Evolutionary conservation across 2,888 invertebrate genomes (phyloP), one percentile per base, ranked within the genome.

Genomic region (Pedicia rivosa): DNA sequence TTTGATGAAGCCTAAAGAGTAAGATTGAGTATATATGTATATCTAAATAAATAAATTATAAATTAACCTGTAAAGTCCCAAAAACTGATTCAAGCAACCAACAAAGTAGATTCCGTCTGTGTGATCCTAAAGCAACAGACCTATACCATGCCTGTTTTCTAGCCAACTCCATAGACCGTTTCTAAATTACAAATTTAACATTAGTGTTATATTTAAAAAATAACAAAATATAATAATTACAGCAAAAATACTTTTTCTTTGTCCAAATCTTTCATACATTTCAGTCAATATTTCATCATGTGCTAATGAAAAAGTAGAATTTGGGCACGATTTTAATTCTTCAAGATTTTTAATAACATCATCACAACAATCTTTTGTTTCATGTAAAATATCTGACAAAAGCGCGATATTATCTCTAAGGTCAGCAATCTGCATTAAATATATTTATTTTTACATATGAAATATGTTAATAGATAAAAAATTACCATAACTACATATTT

Each of bases 111-210:
- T 66, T 60, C 3, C 59, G 57, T 44, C 72, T 68, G 17, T 68
- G 65, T 39, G 58, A 50, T 1, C 72, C 72, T 44, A 71, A 66
- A 5, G 75, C 66, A 2, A 70, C 70, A 1, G 70, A 69, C 25
- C 70, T 62, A 15, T 75, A 64, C 74, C 76, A 77, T 8, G 73
- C 70, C 62, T 75, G 71, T 45, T 74, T 72, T 25, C 74, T 60
- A 0, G 72, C 64, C 48, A 72, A 66, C 40, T 74, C 72, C 9
- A 65, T 64, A 3, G 74, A 59, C 48, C 60, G 56, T 43, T 58
- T 56, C 62, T 62, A 24, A 10, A 33, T 27, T 24, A 37, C 35
- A 34, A 40, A 42, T 41, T 31, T 2, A 19, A 27, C 27, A 27
- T 19, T 10, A 27, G 16, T 29, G 14, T 15, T 22, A 19, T 29